Base-by-base conservation (phyloP, 2,797 vertebrate genomes). In the Sphenodon punctatus region DNA sequence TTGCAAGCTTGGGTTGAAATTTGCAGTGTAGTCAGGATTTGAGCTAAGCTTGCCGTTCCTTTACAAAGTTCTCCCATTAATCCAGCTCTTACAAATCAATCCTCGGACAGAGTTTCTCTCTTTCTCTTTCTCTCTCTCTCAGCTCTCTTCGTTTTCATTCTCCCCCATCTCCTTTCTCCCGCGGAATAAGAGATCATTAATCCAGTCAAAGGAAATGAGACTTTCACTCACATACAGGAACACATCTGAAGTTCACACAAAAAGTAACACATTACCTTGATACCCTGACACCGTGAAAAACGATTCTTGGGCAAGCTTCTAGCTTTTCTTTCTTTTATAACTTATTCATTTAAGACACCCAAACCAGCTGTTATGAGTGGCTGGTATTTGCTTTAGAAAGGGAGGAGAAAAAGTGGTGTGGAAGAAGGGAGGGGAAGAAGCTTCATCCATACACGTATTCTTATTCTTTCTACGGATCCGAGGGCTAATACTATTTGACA, bases 401-500 rank as follows among this genome's bases (percentile, higher is more conserved):
- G 42, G 32, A 91, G 43, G 69, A 72, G 25, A 20, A 41, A 23
- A 46, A 74, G 67, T 25, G 19, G 32, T 27, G 16, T 7, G 17
- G 27, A 68, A 82, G 56, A 45, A 23, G 27, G 23, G 4, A 20
- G 61, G 88, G 53, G 38, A 77, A 65, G 60, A 88, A 86, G 32
- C 77, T 89, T 88, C 69, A 66, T 88, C 84, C 69, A 48, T 72
- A 87, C 72, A 85, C 22, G 74, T 20, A 63, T 81, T 80, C 81
- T 82, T 82, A 85, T 92, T 90, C 82, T 86, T 90, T 13, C 75
- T 72, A 85, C 86, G 87, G 90, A 94, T 87, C 70, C 12, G 11
- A 89, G 65, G 6, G 34, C 91, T 95, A 95, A 94, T 94, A 81
- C 79, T 78, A 91, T 94, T 94, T 95, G 95, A 95, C 93, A 92